Conservation (phyloP, 1,140 invertebrate genomes). For the Drosophila rhopaloa region DNA sequence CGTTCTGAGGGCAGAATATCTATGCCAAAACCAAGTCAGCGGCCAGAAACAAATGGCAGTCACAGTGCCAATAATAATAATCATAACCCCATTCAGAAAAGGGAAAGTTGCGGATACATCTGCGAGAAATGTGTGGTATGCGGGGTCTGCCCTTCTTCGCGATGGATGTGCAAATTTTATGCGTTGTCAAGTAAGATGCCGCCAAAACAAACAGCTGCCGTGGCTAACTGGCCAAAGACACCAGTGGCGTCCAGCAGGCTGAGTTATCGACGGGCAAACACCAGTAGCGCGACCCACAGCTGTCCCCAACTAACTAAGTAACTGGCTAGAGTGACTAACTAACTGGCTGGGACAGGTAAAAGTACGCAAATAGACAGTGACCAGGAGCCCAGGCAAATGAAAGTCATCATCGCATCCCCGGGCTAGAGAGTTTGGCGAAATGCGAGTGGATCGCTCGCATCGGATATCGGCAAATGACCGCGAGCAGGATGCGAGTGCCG, state of each 20-base stretch:
- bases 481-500: constrained; percentile 56
- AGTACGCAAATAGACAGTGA: constrained; percentile 71
- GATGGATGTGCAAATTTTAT: constrained; percentile 68
- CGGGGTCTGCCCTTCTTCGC: constrained; percentile 49
- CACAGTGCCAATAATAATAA: constrained; percentile 57
- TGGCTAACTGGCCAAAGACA: constrained; percentile 22
- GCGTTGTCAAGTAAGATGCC: constrained; percentile 61
- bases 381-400: constrained; percentile 68
- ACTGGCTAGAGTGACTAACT: constrained; percentile 15
- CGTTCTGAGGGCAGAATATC: constrained; percentile 24
- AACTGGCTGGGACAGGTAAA: constrained; percentile 65
- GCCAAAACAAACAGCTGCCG: constrained; percentile 62
- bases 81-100: constrained; percentile 73
- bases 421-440: constrained; percentile 62
- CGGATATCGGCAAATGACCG: constrained; percentile 47
- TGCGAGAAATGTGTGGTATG: constrained; percentile 50
- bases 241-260: constrained; percentile 40
- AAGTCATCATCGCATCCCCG: constrained; percentile 62
- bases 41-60: constrained; percentile 37
- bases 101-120: constrained; percentile 75
- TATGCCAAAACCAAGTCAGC: constrained; percentile 12
- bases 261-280: constrained; percentile 41
- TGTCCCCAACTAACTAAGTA: constrained; percentile 38
- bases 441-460: constrained; percentile 16
- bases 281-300: constrained; percentile 41